Percentiles rank a stretch among this genome's conserved stretches.
These are phyloP conservation scores for Cotesia congregata DNA, from an alignment of 2,888 invertebrate genomes.

Conservation along the genomic window DNA sequence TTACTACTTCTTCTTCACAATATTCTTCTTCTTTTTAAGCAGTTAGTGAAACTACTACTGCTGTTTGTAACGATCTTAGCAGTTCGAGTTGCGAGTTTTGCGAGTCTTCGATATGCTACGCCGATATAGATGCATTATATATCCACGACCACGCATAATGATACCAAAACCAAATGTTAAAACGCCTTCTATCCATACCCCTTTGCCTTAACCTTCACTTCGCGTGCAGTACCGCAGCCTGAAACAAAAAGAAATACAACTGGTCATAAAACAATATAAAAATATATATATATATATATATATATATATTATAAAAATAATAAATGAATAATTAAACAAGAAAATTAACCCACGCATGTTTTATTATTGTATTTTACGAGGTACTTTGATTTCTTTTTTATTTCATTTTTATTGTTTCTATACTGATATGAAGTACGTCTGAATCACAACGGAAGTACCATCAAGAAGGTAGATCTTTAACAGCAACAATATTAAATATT, in stretches of 20 bases:
- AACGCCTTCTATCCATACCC: neutral
- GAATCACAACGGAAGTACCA: neutral
- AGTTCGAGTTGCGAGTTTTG: slow-evolving; percentile 15
- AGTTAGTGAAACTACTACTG: neutral
- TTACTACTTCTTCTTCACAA: slow-evolving; percentile 1
- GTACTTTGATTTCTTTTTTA: neutral
- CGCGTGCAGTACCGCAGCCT: neutral
- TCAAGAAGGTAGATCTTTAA: neutral
- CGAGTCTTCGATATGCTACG: slow-evolving; percentile 43
- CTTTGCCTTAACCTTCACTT: neutral
- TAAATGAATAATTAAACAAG: neutral
- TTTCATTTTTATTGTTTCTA: neutral
- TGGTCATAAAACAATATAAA: neutral
- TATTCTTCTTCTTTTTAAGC: neutral
- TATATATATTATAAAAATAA: neutral
- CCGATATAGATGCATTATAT: slow-evolving; percentile 33
- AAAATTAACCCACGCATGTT: neutral
- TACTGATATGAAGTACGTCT: neutral
- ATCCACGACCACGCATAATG: slow-evolving; percentile 47
- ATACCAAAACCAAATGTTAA: slow-evolving; percentile 31
- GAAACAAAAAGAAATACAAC: neutral
- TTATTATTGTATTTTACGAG: neutral
- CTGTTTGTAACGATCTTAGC: neutral
- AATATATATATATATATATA: neutral
- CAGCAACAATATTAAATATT: neutral